These are phyloP conservation scores for Sericinus montela DNA, from an alignment of 2,888 invertebrate species.

Conservation along the genomic window DNA sequence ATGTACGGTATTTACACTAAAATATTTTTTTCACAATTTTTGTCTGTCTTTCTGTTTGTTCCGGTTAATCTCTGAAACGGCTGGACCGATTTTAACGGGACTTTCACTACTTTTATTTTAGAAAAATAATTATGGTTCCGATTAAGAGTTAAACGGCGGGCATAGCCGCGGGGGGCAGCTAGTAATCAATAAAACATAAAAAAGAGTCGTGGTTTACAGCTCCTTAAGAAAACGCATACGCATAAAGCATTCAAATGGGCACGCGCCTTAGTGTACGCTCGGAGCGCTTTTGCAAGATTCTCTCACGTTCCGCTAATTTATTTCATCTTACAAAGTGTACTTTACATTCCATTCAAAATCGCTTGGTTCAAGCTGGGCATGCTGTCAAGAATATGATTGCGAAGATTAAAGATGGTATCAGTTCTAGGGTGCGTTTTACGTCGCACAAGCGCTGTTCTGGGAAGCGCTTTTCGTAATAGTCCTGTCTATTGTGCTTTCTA, in stretches of 20 bases:
- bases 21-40: too few relatives aligned
- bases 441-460: slow-evolving; percentile 45
- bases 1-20: too few relatives aligned
- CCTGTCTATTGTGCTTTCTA: slow-evolving; percentile 1
- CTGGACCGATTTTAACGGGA: too few relatives aligned
- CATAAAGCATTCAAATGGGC: not conserved
- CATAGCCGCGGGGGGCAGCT: too few relatives aligned
- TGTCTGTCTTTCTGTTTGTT: too few relatives aligned
- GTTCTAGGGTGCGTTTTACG: slow-evolving; percentile 62
- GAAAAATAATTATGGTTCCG: too few relatives aligned
- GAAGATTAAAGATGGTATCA: slow-evolving; percentile 76
- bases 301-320: not conserved
- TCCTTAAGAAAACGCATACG: too few relatives aligned
- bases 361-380: slow-evolving; percentile 43
- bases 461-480: slow-evolving; percentile 6
- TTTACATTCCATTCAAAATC: slow-evolving; percentile 58
- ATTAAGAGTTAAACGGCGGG: too few relatives aligned
- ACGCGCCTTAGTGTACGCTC: not conserved
- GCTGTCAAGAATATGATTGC: slow-evolving; percentile 69
- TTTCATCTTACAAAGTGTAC: not conserved
- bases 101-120: too few relatives aligned
- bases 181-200: too few relatives aligned
- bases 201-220: too few relatives aligned
- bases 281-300: not conserved
- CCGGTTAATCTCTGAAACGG: too few relatives aligned